A percentile compares a stretch with the other conserved stretches of the same genome.
Conservation (phyloP, 2,888 invertebrate species). For the Pristionchus arcanus region DNA sequence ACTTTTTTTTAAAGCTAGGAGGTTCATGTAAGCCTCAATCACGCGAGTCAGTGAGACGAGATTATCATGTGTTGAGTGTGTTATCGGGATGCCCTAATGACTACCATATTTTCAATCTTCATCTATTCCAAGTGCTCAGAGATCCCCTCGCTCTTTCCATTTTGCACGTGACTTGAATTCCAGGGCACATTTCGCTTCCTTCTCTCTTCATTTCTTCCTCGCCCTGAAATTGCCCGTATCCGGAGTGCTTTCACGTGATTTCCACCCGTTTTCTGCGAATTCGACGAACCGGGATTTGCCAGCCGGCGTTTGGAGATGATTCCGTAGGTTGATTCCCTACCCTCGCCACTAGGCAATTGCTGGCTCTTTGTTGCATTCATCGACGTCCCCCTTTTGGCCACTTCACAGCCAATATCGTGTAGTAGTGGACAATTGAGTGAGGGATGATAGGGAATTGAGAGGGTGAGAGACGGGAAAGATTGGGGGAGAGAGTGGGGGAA, state of each 20-base stretch:
- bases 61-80: neutral
- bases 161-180: neutral
- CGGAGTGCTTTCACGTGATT: constrained; percentile 9
- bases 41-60: too few species aligned
- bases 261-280: neutral
- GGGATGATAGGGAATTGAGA: neutral
- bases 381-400: neutral
- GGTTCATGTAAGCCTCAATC: too few species aligned
- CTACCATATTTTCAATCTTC: neutral
- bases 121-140: neutral
- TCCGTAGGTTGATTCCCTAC: neutral
- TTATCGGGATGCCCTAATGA: neutral
- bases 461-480: neutral
- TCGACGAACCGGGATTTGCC: neutral
- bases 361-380: neutral
- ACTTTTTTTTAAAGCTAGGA: too few species aligned
- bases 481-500: neutral
- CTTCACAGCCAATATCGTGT: constrained; percentile 43
- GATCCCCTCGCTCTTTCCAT: neutral
- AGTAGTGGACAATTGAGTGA: neutral
- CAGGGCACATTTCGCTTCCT: neutral
- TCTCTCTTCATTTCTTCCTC: neutral
- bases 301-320: neutral
- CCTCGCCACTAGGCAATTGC: neutral
- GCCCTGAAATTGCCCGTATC: constrained; percentile 15